These are phyloP conservation scores for Nycticryphes semicollaris DNA, from an alignment of 2,113 vertebrate species.

Conservation along the genomic window DNA sequence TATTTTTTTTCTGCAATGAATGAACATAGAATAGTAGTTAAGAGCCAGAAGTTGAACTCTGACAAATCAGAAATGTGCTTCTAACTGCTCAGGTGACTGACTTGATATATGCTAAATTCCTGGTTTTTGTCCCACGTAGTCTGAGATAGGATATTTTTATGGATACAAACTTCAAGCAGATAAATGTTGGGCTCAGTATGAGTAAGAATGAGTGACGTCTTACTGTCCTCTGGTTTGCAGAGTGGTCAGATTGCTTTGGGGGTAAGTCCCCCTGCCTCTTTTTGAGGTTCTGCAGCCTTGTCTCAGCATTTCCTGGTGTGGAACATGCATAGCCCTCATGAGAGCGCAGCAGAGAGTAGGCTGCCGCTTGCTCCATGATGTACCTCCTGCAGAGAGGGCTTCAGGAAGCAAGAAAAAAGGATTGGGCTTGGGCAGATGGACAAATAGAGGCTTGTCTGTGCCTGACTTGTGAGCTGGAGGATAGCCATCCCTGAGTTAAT, in stretches of 20 bases:
- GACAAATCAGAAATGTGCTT: not conserved
- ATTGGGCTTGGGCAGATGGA: not conserved
- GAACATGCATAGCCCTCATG: fast-evolving
- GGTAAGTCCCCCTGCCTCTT: not conserved
- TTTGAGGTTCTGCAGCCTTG: not conserved
- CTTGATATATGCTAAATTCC: not conserved
- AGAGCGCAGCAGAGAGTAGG: not conserved
- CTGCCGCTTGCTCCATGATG: not conserved
- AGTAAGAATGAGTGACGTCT: not conserved
- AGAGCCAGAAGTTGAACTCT: not conserved
- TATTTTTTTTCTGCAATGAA: not conserved
- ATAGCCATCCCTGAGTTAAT: not conserved
- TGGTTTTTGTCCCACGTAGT: fast-evolving
- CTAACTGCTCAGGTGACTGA: not conserved
- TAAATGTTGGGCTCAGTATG: fast-evolving
- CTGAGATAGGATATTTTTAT: not conserved
- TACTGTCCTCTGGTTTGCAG: not conserved
- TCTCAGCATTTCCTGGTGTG: not conserved
- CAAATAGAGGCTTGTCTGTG: fast-evolving
- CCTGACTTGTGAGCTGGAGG: not conserved
- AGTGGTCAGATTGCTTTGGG: not conserved
- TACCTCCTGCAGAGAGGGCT: not conserved
- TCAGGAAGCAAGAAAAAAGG: not conserved
- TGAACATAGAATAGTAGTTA: not conserved
- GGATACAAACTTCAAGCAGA: not conserved